A percentile compares a stretch with the other conserved stretches of the same genome.
These are phyloP conservation scores for Datnioides undecimradiatus DNA, from an alignment of 2,113 vertebrate species.

Conservation along the genomic window DNA sequence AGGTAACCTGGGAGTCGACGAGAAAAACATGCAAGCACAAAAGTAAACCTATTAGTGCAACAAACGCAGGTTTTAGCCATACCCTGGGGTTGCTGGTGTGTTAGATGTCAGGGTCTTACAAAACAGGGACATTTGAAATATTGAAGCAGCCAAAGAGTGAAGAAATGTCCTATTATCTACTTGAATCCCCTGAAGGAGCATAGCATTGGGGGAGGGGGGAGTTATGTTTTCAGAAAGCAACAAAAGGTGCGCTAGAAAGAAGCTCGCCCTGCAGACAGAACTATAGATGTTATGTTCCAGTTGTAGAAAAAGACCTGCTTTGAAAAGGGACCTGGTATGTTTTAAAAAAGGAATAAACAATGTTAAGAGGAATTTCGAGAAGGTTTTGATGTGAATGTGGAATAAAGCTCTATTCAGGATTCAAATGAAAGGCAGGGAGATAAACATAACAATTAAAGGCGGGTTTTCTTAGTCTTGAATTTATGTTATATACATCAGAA, in stretches of 20 bases:
- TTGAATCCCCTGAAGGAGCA: conserved; percentile 66
- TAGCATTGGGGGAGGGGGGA: conserved; percentile 34
- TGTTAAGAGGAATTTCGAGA: conserved; percentile 9
- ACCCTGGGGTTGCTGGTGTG: conserved; percentile 67
- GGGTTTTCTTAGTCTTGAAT: neutral
- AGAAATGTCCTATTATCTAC: conserved; percentile 77
- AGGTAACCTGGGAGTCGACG: conserved; percentile 53
- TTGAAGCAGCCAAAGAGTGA: conserved; percentile 67
- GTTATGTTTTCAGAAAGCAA: conserved; percentile 69
- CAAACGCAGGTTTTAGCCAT: conserved; percentile 76
- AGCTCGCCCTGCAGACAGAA: conserved; percentile 64
- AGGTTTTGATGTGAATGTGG: conserved; percentile 35
- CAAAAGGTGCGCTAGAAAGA: conserved; percentile 77
- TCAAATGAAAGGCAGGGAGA: conserved; percentile 1
- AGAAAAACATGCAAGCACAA: conserved; percentile 71
- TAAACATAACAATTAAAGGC: neutral
- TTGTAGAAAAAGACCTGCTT: conserved; percentile 36
- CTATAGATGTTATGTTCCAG: conserved; percentile 49
- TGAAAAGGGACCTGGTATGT: conserved; percentile 53
- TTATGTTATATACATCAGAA: neutral
- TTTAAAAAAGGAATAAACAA: conserved; percentile 35
- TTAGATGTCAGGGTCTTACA: conserved; percentile 78
- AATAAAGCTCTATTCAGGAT: neutral
- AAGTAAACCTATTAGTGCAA: conserved; percentile 82
- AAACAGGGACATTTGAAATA: conserved; percentile 77